Base-by-base conservation (phyloP, 2,797 vertebrate genomes). In the Pantherophis alleghaniensis region DNA sequence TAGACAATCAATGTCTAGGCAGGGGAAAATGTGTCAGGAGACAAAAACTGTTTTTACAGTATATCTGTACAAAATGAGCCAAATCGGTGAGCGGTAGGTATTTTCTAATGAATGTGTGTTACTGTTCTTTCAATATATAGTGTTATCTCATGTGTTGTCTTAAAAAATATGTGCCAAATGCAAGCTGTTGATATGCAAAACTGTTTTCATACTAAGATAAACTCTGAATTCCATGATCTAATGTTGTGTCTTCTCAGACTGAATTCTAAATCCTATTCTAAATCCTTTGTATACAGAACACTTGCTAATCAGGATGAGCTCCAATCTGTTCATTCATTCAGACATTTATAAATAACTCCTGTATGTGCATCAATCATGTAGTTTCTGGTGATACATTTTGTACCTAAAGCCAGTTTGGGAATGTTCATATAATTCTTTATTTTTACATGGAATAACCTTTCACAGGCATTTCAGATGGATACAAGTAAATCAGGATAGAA, bases 1-100 rank as follows among this genome's bases (percentile, higher is more conserved):
- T 96, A 95, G 93, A 95, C 89, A 91, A 89, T 42, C 91, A 93
- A 56, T 95, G 22, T 87, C 83, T 24, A 55, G 5, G 2, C 1
- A 9, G 2, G 11, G 13, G 2, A 4, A 59, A 87, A 88, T 55
- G 32, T 91, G 24, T 83, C 57, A 56, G n/a, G 37, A 28, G 12
- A 57, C 63, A 53, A 89, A 91, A 37, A 26, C 37, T 24, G 10
- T n/a, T 86, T 51, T 55, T 83, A 74, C 32, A 37, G 32, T 37
- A 37, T 5, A 18, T 79, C 22, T 88, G 14, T 93, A 24, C 32
- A 37, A 88, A 24, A 37, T 24, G 57, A 88, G 57, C 32, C 32
- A 24, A 37, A 57, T 42, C 56, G 60, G 32, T 37, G 57, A 11
- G 11, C 32, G 11, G 57, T 88, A 37, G 32, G 4, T 59, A n/a